Conservation (phyloP, 2,888 invertebrate genomes). For the Muscina levida region DNA sequence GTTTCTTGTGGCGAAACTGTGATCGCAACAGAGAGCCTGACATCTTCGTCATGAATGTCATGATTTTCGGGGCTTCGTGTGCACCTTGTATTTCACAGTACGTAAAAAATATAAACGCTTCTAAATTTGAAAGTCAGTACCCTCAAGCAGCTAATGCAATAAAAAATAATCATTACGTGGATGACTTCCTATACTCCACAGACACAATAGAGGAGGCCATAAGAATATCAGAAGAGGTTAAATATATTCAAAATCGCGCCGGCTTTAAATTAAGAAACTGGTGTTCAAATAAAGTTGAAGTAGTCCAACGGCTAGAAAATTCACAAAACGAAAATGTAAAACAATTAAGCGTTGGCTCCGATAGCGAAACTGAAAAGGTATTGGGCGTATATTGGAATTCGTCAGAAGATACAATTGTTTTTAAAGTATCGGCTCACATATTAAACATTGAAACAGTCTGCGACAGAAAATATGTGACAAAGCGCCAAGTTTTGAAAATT, state of each 20-base stretch:
- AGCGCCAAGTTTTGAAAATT: slow-evolving; percentile 53
- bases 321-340: background rate
- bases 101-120: slow-evolving; percentile 22
- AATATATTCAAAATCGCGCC: background rate
- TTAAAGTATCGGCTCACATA: slow-evolving; percentile 39
- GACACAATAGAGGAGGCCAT: slow-evolving; percentile 14
- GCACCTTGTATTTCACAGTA: slow-evolving; percentile 35
- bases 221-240: background rate
- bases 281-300: background rate
- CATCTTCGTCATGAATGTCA: slow-evolving; percentile 27
- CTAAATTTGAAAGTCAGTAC: background rate
- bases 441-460: background rate
- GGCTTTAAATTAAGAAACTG: background rate
- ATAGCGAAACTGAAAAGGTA: slow-evolving; percentile 39
- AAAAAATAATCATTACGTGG: slow-evolving; percentile 27
- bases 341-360: slow-evolving; percentile 37
- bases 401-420: slow-evolving; percentile 37
- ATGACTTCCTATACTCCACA: slow-evolving; percentile 8
- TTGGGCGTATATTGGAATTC: slow-evolving; percentile 56
- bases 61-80: slow-evolving; percentile 24
- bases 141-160: slow-evolving; percentile 18
- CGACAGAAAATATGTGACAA: slow-evolving; percentile 42
- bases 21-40: slow-evolving; percentile 9
- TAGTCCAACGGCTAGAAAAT: background rate
- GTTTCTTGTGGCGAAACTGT: slow-evolving; percentile 25